Evolutionary conservation across 2,113 vertebrate species (phyloP).

Genomic region (Halcyon malimbica): DNA sequence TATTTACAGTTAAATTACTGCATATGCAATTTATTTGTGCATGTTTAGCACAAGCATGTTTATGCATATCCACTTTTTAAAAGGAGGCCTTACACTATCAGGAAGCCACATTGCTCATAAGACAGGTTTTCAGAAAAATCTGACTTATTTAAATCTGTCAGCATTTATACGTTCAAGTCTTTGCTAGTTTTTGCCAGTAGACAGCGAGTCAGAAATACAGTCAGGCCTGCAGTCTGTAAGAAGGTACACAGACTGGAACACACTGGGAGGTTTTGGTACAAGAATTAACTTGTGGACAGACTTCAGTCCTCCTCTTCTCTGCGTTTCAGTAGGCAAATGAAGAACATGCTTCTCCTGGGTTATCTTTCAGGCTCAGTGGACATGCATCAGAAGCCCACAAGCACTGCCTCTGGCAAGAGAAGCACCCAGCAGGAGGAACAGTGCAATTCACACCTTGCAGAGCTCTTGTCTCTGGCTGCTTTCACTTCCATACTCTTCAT

Average conservation of each 20-base stretch:
- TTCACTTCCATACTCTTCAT: neutral
- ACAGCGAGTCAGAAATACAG: neutral
- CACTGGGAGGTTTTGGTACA: neutral
- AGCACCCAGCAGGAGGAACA: neutral
- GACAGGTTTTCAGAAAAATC: neutral
- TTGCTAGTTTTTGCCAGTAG: neutral
- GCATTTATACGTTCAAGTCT: neutral
- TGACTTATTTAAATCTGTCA: neutral
- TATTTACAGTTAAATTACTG: neutral
- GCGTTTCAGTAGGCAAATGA: neutral
- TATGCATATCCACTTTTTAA: neutral
- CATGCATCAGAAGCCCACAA: neutral
- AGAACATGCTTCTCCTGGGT: neutral
- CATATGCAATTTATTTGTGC: neutral
- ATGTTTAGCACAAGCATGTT: neutral
- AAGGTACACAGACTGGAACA: neutral
- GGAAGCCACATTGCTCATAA: neutral
- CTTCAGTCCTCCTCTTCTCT: too few species aligned
- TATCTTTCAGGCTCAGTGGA: neutral
- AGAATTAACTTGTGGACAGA: neutral
- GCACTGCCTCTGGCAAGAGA: neutral
- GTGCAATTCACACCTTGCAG: neutral
- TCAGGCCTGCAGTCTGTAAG: neutral
- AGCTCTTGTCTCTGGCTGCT: neutral
- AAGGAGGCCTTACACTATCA: neutral